Percentiles rank a stretch among this genome's conserved stretches.
phyloP scores from a whole-genome alignment of 2,888 invertebrate species.

The Drosophila melanosoma region DNA sequence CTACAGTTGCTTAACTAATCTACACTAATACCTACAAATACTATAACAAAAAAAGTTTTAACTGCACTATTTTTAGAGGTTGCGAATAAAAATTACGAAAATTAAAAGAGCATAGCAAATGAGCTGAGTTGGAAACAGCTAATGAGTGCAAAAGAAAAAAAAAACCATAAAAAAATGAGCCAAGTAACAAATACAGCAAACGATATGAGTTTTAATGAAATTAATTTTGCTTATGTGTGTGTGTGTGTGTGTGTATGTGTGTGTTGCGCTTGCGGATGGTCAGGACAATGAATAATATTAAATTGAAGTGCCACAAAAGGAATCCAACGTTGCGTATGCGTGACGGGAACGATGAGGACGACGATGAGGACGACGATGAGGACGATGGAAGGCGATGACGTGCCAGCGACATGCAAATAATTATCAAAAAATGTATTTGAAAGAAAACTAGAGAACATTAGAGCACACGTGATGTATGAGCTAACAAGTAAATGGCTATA shows the following conservation, averaged over 20 bases:
- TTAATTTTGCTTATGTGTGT: slow-evolving; percentile 19
- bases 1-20: not conserved
- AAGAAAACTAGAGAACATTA: slow-evolving; percentile 51
- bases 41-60: too few relatives aligned
- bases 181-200: slow-evolving; percentile 19
- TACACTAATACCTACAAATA: not conserved
- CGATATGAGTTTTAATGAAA: slow-evolving; percentile 45
- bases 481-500: not conserved
- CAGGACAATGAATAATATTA: slow-evolving; percentile 52
- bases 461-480: slow-evolving; percentile 38
- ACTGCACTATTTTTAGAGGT: not conserved
- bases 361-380: slow-evolving; percentile 13
- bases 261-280: slow-evolving; percentile 14
- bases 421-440: slow-evolving; percentile 46
- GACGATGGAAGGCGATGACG: slow-evolving; percentile 8
- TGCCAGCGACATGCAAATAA: slow-evolving; percentile 51
- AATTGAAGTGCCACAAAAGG: slow-evolving; percentile 33
- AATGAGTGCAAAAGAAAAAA: slow-evolving; percentile 30
- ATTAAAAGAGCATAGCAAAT: slow-evolving; percentile 48
- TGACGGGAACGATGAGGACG: slow-evolving; percentile 30
- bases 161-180: slow-evolving; percentile 4
- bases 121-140: slow-evolving; percentile 25
- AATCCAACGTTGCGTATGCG: slow-evolving; percentile 54
- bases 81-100: slow-evolving; percentile 1
- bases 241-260: not conserved